Evolutionary conservation across 2,888 invertebrate species (phyloP).

Genomic region (Xylota sylvarum): DNA sequence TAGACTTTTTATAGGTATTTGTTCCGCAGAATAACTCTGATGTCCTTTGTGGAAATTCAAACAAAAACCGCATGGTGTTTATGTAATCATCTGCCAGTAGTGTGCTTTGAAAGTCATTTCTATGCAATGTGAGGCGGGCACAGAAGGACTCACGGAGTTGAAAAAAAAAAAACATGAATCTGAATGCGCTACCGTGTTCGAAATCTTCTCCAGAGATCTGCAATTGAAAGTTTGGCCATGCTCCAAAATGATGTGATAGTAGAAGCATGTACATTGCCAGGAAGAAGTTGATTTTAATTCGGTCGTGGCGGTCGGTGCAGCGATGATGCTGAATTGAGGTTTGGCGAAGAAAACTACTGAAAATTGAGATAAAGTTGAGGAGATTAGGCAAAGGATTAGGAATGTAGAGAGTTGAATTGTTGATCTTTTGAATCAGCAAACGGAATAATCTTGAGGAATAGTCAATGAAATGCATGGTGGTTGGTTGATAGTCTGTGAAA

Average conservation of each 20-base stretch:
- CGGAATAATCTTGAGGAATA: not conserved
- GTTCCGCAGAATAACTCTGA: slow-evolving; percentile 47
- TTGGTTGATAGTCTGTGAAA: not conserved
- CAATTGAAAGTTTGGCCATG: slow-evolving; percentile 73
- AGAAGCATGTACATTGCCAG: slow-evolving; percentile 41
- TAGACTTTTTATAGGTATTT: slow-evolving; percentile 78
- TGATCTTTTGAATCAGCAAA: slow-evolving; percentile 15
- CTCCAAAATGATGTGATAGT: slow-evolving; percentile 68
- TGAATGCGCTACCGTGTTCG: slow-evolving; percentile 48
- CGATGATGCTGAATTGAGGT: slow-evolving; percentile 26
- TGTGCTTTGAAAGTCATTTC: slow-evolving; percentile 27
- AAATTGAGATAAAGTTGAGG: slow-evolving; percentile 29
- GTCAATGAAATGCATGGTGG: not conserved
- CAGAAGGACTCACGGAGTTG: slow-evolving; percentile 21
- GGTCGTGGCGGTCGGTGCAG: slow-evolving; percentile 13
- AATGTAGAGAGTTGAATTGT: slow-evolving; percentile 41
- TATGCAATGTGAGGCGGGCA: not conserved
- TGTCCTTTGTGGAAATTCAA: slow-evolving; percentile 48
- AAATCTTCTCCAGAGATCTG: slow-evolving; percentile 67
- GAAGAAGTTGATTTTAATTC: slow-evolving; percentile 73
- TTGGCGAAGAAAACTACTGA: slow-evolving; percentile 29
- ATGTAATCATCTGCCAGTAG: slow-evolving; percentile 39
- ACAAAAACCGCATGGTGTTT: slow-evolving; percentile 68
- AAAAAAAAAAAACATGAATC: slow-evolving; percentile 12
- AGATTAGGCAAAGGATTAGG: slow-evolving; percentile 43